Evolutionary conservation across 1,140 invertebrate species (phyloP).

Genomic region (Nephotettix cincticeps): DNA sequence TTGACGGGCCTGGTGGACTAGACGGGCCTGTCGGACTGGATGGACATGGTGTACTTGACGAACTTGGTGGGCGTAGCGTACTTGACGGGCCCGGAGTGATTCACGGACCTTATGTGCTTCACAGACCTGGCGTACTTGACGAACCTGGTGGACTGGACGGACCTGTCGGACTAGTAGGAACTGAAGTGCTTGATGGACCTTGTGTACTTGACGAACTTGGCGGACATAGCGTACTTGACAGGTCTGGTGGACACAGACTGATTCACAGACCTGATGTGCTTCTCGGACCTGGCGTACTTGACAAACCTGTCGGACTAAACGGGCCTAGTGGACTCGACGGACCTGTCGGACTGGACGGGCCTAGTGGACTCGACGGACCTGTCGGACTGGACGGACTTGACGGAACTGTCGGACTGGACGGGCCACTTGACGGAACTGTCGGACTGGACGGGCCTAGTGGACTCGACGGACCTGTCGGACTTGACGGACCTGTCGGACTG

Average conservation of each 20-base stretch:
- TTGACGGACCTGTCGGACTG: neutral
- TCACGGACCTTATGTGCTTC: neutral
- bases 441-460: neutral
- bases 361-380: neutral
- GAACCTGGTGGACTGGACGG: neutral
- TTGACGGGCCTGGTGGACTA: neutral
- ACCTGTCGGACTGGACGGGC: neutral
- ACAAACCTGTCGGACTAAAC: neutral
- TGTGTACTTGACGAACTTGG: neutral
- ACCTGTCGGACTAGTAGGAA: neutral
- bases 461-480: neutral
- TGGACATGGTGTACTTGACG: neutral
- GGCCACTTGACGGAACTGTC: neutral
- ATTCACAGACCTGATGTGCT: neutral
- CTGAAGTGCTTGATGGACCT: neutral
- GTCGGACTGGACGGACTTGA: neutral
- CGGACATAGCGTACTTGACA: neutral
- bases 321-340: neutral
- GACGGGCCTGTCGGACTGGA: neutral
- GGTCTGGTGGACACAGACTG: too few species aligned
- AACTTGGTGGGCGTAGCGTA: neutral
- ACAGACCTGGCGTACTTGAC: neutral
- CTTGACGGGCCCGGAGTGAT: too few species aligned
- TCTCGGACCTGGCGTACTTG: neutral
- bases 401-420: too few species aligned